Evolutionary conservation across 2,797 vertebrate genomes (phyloP).

Genomic region (Eidolon dupreanum): DNA sequence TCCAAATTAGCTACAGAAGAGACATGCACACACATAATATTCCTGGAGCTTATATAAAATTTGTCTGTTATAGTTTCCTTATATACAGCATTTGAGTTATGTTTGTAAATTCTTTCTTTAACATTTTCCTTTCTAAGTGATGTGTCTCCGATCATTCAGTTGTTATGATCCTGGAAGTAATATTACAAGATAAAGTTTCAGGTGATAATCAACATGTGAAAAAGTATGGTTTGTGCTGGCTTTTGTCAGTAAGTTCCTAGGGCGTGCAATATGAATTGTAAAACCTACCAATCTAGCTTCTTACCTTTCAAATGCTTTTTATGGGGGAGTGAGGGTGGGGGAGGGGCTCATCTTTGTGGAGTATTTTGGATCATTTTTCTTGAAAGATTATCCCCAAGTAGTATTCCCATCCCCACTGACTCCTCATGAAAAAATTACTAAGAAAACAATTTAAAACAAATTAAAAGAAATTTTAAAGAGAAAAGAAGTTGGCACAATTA

Average conservation of each 20-base stretch:
- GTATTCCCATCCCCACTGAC: constrained; percentile 53
- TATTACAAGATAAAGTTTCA: neutral
- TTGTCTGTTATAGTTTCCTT: constrained; percentile 31
- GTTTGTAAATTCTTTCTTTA: constrained; percentile 38
- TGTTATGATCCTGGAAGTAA: neutral
- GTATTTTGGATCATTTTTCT: constrained; percentile 59
- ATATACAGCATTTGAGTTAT: neutral
- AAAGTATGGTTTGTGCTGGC: neutral
- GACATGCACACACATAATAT: neutral
- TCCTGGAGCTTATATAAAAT: constrained; percentile 44
- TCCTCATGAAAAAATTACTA: constrained; percentile 68
- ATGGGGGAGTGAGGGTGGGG: neutral
- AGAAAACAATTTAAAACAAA: constrained; percentile 67
- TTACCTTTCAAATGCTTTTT: constrained; percentile 51
- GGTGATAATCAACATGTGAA: neutral
- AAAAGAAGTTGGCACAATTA: constrained; percentile 39
- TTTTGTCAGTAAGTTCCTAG: neutral
- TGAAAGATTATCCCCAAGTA: constrained; percentile 72
- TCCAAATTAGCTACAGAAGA: constrained; percentile 48
- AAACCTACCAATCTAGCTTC: neutral
- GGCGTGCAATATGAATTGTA: neutral
- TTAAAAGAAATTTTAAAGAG: constrained; percentile 43
- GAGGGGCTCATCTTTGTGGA: neutral
- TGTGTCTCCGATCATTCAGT: neutral
- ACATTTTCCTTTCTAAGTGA: neutral